These are phyloP conservation scores for Acanthis flammea DNA, from an alignment of 2,797 vertebrate species.

Conservation along the genomic window DNA sequence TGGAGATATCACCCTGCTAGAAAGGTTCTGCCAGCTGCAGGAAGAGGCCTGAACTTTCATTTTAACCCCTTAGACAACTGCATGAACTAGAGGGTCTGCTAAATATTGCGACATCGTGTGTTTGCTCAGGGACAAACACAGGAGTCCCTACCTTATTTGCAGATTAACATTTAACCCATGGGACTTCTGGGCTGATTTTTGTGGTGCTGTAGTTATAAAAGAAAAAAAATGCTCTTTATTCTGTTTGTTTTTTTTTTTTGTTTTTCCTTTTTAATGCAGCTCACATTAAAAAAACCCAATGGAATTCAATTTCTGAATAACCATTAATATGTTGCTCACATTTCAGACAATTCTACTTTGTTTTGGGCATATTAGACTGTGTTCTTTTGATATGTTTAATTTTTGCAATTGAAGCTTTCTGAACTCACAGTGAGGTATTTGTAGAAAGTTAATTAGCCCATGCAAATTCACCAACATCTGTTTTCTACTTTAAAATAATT, in stretches of 20 bases:
- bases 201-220: neutral
- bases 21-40: neutral
- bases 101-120: neutral
- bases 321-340: constrained; percentile 10
- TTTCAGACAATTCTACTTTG: neutral
- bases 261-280: neutral
- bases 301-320: neutral
- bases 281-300: neutral
- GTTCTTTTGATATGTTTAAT: constrained; percentile 50
- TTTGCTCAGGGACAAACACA: neutral
- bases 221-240: neutral
- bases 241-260: neutral
- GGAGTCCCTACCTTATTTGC: neutral
- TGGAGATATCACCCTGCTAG: neutral
- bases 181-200: neutral
- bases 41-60: neutral
- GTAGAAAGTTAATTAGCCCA: constrained; percentile 34
- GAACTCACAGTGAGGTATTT: constrained; percentile 54
- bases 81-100: neutral
- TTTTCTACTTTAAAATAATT: constrained; percentile 56
- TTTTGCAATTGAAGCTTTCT: constrained; percentile 42
- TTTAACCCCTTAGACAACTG: neutral
- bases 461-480: constrained; percentile 43
- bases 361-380: neutral
- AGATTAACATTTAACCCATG: neutral